Conservation (phyloP, 2,797 vertebrate genomes). For the Rhinoraja longicauda region DNA sequence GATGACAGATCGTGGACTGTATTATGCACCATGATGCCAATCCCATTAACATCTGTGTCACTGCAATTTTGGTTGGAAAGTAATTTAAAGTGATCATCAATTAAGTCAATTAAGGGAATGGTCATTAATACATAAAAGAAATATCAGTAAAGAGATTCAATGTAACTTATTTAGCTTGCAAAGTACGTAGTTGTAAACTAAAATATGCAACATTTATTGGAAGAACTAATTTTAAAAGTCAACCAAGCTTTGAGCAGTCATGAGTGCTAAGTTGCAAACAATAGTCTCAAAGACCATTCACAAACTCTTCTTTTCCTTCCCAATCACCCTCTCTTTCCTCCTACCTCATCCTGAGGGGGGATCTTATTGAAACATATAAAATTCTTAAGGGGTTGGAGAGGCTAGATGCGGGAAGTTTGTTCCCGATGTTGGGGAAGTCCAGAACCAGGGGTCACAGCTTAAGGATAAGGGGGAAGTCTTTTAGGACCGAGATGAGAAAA, state of each 20-base stretch:
- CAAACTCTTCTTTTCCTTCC: background rate
- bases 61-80: background rate
- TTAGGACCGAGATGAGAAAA: too few relatives aligned
- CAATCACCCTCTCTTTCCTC: background rate
- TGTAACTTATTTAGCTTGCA: background rate
- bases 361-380: too few relatives aligned
- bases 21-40: background rate
- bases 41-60: background rate
- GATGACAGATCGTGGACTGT: background rate
- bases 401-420: too few relatives aligned
- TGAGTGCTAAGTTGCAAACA: background rate
- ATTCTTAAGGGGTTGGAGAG: too few relatives aligned
- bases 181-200: too few relatives aligned
- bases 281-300: background rate
- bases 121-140: background rate
- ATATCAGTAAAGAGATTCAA: background rate
- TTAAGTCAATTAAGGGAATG: background rate
- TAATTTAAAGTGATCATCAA: background rate
- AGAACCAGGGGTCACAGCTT: too few relatives aligned
- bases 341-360: background rate
- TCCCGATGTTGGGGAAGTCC: too few relatives aligned
- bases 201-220: too few relatives aligned
- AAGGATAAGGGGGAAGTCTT: too few relatives aligned
- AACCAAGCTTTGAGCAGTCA: background rate
- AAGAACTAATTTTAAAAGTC: too few relatives aligned